Evolutionary conservation across 2,113 vertebrate species (phyloP).

Genomic region (Nesoenas mayeri): DNA sequence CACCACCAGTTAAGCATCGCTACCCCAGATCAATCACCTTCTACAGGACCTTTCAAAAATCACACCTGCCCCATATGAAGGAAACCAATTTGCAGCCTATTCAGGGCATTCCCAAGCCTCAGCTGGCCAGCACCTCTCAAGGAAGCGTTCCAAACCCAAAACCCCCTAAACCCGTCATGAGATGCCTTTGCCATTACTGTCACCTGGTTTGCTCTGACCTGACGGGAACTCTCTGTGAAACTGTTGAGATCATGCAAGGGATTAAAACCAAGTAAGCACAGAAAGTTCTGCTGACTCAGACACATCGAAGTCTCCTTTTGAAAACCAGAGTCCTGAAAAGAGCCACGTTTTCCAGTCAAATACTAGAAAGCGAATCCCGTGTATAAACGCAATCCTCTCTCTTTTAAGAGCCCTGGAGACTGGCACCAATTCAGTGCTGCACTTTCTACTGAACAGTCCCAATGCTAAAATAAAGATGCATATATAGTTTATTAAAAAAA

Average conservation of each 20-base stretch:
- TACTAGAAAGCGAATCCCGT: not conserved
- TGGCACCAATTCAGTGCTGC: not conserved
- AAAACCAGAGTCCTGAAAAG: not conserved
- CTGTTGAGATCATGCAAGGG: not conserved
- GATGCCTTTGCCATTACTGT: not conserved
- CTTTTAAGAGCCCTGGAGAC: not conserved
- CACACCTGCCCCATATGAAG: not conserved
- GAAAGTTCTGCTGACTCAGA: slow-evolving; percentile 13
- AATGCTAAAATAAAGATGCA: not conserved
- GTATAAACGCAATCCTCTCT: not conserved
- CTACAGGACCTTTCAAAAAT: not conserved
- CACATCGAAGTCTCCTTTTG: not conserved
- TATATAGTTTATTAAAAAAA: not conserved
- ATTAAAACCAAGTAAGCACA: not conserved
- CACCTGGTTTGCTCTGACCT: slow-evolving; percentile 7
- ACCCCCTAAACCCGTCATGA: accelerated
- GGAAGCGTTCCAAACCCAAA: not conserved
- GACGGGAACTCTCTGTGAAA: not conserved
- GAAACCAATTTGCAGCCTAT: not conserved
- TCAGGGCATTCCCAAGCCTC: not conserved
- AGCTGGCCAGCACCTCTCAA: not conserved
- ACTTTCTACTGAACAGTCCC: not conserved
- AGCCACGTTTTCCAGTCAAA: not conserved
- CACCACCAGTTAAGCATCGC: not conserved
- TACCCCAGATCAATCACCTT: not conserved